A percentile compares a stretch with the other conserved stretches of the same genome.
Conservation (phyloP, 1,140 invertebrate species). For the Neodiprion fabricii region DNA sequence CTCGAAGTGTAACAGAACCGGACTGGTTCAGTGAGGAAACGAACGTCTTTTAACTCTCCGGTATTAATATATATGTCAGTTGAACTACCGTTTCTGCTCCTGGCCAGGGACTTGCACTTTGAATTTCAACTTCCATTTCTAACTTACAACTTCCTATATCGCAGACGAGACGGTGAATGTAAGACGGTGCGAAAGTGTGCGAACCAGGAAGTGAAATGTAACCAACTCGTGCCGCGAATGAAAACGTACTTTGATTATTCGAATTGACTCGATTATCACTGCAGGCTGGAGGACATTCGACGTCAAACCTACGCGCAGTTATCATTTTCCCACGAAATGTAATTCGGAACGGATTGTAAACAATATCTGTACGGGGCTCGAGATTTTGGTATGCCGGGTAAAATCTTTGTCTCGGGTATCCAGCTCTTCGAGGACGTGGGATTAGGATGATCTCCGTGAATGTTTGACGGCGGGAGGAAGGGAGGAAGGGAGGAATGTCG, state of each 20-base stretch:
- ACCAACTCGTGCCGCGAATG: background rate
- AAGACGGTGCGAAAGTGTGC: background rate
- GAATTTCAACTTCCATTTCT: conserved; percentile 1
- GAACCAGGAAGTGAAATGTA: background rate
- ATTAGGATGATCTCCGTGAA: conserved; percentile 2
- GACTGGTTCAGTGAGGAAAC: no score
- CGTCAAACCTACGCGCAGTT: no score
- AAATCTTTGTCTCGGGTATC: background rate
- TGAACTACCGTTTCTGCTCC: no score
- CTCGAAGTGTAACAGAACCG: background rate
- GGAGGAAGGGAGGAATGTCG: background rate
- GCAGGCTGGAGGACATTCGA: no score
- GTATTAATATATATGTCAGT: no score
- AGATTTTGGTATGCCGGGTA: background rate
- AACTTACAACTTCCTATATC: background rate
- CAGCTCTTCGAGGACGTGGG: background rate
- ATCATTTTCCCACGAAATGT: no score
- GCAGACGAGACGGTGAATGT: background rate
- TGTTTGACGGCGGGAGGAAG: background rate
- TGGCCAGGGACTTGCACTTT: background rate
- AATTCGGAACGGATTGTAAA: no score
- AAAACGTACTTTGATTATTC: background rate
- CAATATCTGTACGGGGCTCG: no score
- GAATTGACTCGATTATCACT: no score
- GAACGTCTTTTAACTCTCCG: no score